Evolutionary conservation across 2,888 invertebrate genomes (phyloP).

Genomic region (Limnephilus lunatus): DNA sequence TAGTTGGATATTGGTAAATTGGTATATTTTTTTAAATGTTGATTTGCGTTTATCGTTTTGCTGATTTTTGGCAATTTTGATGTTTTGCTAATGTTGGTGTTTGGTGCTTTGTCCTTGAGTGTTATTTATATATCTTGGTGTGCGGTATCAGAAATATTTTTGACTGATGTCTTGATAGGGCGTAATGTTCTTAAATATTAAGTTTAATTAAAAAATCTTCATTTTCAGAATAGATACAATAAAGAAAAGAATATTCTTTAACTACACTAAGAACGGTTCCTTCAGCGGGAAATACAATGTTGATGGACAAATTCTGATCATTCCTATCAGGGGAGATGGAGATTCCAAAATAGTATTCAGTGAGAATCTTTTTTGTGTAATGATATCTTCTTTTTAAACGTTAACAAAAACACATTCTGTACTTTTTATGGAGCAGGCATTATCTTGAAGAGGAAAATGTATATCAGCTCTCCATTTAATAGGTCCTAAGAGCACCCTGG

Average conservation of each 20-base stretch:
- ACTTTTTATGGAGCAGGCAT: too few relatives aligned
- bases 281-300: conserved; percentile 76
- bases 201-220: neutral
- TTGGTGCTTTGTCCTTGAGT: neutral
- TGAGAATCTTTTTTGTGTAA: conserved; percentile 69
- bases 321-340: conserved; percentile 77
- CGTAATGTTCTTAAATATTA: neutral
- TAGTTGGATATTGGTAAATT: too few relatives aligned
- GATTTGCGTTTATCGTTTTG: neutral
- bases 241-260: conserved; percentile 72
- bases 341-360: conserved; percentile 76
- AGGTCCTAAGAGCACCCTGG: too few relatives aligned
- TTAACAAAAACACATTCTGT: too few relatives aligned
- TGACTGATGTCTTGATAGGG: neutral
- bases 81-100: too few relatives aligned
- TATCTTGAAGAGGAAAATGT: too few relatives aligned
- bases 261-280: conserved; percentile 76
- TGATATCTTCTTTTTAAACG: too few relatives aligned
- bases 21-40: neutral
- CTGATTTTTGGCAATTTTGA: too few relatives aligned
- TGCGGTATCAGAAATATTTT: neutral
- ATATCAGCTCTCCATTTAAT: too few relatives aligned
- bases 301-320: conserved; percentile 76
- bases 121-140: neutral
- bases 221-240: conserved; percentile 67